These are phyloP conservation scores for Elegia similella DNA, from an alignment of 2,888 invertebrate species.

Conservation along the genomic window DNA sequence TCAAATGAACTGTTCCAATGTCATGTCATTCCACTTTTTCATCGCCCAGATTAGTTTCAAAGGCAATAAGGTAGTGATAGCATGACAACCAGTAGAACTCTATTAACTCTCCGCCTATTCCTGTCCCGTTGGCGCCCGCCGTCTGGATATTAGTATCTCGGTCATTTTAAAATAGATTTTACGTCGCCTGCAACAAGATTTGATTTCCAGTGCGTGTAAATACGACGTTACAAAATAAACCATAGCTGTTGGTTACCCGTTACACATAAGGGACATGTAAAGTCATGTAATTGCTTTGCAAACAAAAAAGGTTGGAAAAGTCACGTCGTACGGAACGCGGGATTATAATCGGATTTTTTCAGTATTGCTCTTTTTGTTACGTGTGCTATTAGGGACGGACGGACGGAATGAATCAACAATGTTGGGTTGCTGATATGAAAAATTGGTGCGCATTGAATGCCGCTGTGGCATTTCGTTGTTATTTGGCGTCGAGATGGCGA, in stretches of 20 bases:
- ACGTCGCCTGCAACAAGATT: slow-evolving; percentile 20
- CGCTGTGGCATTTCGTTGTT: neutral
- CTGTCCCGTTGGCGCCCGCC: neutral
- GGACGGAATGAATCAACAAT: slow-evolving; percentile 27
- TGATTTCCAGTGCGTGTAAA: slow-evolving; percentile 26
- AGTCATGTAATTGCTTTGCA: slow-evolving; percentile 59
- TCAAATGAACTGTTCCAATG: neutral
- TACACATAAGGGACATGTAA: slow-evolving; percentile 38
- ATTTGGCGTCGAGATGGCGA: slow-evolving; percentile 5
- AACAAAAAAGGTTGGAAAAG: slow-evolving; percentile 54
- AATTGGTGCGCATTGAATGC: slow-evolving; percentile 24
- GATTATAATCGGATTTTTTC: slow-evolving; percentile 42
- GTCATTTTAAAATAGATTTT: slow-evolving; percentile 31
- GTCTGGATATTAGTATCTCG: slow-evolving; percentile 21
- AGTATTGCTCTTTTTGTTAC: slow-evolving; percentile 34
- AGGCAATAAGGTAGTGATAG: slow-evolving; percentile 25
- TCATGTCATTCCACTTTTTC: slow-evolving; percentile 21
- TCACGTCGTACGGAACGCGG: slow-evolving; percentile 42
- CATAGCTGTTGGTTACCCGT: slow-evolving; percentile 31
- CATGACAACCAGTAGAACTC: slow-evolving; percentile 31
- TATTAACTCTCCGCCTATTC: slow-evolving; percentile 25
- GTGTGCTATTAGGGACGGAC: slow-evolving; percentile 31
- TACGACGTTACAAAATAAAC: slow-evolving; percentile 34
- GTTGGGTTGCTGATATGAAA: slow-evolving; percentile 26
- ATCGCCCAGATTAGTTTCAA: slow-evolving; percentile 21